Base-by-base conservation (phyloP, 1,140 invertebrate genomes). In the Adoxophyes honmai region DNA sequence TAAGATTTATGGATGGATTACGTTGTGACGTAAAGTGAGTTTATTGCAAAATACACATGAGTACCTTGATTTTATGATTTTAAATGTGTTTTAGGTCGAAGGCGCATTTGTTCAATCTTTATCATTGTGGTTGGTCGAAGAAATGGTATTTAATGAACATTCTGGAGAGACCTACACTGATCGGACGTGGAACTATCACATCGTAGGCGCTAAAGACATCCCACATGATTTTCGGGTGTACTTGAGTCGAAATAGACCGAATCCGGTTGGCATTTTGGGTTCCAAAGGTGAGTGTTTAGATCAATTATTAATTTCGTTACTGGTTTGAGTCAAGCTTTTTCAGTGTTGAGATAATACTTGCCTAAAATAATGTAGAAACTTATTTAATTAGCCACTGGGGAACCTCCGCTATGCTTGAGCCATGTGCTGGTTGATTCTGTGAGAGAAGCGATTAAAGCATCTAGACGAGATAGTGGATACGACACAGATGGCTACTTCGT, bases 51-150 rank as follows among this genome's bases (percentile, higher is more conserved):
- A 28, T 28, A 28, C 6, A 28, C 2, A 28, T 28, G 21, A 28
- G 6, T n/a, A n/a, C n/a, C n/a, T 3, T 28, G 6, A 3, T 3
- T 28, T 28, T 28, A 3, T 28, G 21, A 28, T 28, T 28, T 3
- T 3, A 28, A 28, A 2, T 28, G 6, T 28, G 21, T 48, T 57
- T 37, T 16, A 70, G 68, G 68, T 87, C 0, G 95, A 96, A 89
- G 96, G 95, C n/a, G 94, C 94, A 3, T 95, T 95, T 73, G 89
- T 96, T 6, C 96, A 96, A 95, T 95, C 95, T 2, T 64, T 95
- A 7, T 95, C 96, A 8, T 93, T 94, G 66, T 95, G 92, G 91
- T 91, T 93, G 1, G 89, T 84, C 4, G 95, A 97, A 81, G 89
- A 94, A 62, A 81, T 94, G 14, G 88, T 92, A 0, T 93, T 91